Base-by-base conservation (phyloP, 2,888 invertebrate species). In the Drosophila lutescens region DNA sequence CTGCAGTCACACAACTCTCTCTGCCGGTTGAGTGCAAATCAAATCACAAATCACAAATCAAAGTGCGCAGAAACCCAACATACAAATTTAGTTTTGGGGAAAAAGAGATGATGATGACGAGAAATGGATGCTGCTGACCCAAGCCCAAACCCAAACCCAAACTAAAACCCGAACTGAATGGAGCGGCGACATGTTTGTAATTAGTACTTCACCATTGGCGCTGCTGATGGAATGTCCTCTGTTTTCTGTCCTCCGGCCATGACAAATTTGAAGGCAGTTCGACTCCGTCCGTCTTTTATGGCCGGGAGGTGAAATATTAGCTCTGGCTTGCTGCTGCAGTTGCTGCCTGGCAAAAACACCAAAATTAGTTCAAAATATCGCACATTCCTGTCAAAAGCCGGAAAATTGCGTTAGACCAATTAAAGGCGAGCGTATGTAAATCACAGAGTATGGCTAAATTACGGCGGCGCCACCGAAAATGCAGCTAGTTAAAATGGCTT, bases 111-210 rank as follows among this genome's bases (percentile, higher is more conserved):
- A 58, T 66, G 75, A 65, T 58, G 50, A 51, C 12, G 23, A 38
- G 50, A 49, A 58, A 41, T 50, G 49, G 30, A 44, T 32, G 20
- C 26, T 43, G 15, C 26, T 43, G 15, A 17, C 36, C 36, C n/a
- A n/a, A n/a, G n/a, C n/a, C 59, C 15, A 13, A 30, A 13, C 43
- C 30, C 30, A 13, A 30, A 13, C 43, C 43, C 20, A 43, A 43
- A 57, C 30, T 23, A 34, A 43, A 43, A 57, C 30, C 32, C 32
- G 49, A 58, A 46, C 38, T 40, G 68, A 47, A 36, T 47, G 70
- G 49, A 56, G 44, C 72, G 57, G 71, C 79, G 82, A 87, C 88
- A 87, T 76, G 80, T 80, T 83, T 87, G 83, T 88, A 87, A 83
- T 83, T 83, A 83, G 82, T 72, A 46, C 71, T 61, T 72, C 83